A percentile compares a stretch with the other conserved stretches of the same genome.
phyloP scores from a whole-genome alignment of 37 sponge, comb jelly and placozoan species.

The Mnemiopsis leidyi region DNA sequence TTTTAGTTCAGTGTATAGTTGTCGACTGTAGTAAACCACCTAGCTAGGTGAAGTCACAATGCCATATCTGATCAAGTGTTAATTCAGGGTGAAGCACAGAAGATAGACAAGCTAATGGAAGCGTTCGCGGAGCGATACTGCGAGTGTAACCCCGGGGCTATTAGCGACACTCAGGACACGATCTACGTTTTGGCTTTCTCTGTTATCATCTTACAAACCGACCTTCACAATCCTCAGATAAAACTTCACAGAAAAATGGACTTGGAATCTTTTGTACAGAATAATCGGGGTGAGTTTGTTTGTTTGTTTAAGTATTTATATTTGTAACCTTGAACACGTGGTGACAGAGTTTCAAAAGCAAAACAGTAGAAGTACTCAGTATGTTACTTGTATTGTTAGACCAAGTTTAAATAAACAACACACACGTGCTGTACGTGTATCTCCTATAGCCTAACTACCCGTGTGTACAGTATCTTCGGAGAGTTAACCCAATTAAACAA shows the following conservation, averaged over 20 bases:
- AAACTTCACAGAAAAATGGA: slow-evolving; percentile 49
- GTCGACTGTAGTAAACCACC: too few relatives aligned
- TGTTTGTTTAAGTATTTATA: too few relatives aligned
- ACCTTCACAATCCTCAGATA: slow-evolving; percentile 54
- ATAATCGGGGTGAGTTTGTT: slow-evolving; percentile 25
- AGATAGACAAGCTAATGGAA: slow-evolving; percentile 59
- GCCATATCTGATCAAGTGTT: too few relatives aligned
- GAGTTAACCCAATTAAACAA: neutral
- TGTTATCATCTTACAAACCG: slow-evolving; percentile 47
- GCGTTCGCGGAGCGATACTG: slow-evolving; percentile 45
- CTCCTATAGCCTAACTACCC: neutral
- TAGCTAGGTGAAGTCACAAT: too few relatives aligned
- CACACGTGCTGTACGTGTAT: too few relatives aligned
- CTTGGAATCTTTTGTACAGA: slow-evolving; percentile 2
- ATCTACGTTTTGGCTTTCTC: slow-evolving; percentile 50
- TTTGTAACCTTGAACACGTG: too few relatives aligned
- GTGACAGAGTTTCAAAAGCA: too few relatives aligned
- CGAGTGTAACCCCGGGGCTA: slow-evolving; percentile 33
- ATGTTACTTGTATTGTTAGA: too few relatives aligned
- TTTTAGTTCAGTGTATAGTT: too few relatives aligned
- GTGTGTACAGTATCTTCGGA: neutral
- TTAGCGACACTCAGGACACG: slow-evolving; percentile 45
- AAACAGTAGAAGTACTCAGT: too few relatives aligned
- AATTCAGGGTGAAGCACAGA: slow-evolving; percentile 63
- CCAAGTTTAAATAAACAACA: too few relatives aligned